Evolutionary conservation across 1,140 invertebrate species (phyloP).

Genomic region (Drosophila navojoa): DNA sequence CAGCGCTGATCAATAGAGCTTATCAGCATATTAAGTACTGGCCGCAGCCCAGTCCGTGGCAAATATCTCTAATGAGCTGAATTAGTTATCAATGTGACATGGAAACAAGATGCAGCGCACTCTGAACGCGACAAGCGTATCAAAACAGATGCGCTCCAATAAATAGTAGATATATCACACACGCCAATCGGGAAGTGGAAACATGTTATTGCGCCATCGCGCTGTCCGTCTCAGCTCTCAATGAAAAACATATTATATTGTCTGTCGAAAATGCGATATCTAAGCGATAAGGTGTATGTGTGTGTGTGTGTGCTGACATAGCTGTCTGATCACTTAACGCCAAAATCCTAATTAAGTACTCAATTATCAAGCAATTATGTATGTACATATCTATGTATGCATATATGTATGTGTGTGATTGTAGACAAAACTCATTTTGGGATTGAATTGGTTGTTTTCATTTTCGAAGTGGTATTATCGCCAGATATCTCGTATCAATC

Average conservation of each 20-base stretch:
- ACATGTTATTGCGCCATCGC: slow-evolving; percentile 5
- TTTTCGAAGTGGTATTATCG: slow-evolving; percentile 3
- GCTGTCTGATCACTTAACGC: slow-evolving; percentile 33
- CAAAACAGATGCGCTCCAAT: slow-evolving; percentile 41
- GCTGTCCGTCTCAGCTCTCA: not conserved
- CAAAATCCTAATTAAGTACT: slow-evolving; percentile 33
- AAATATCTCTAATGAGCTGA: slow-evolving; percentile 54
- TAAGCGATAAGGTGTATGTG: slow-evolving; percentile 10
- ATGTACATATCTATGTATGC: not conserved
- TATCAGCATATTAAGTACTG: slow-evolving; percentile 33
- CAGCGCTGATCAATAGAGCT: slow-evolving; percentile 47
- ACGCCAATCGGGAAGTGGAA: slow-evolving; percentile 18
- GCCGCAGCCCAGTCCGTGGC: slow-evolving; percentile 2
- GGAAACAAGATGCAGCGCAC: slow-evolving; percentile 32
- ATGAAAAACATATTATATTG: not conserved
- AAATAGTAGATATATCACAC: slow-evolving; percentile 17
- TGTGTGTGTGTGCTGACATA: slow-evolving; percentile 6
- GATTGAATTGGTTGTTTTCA: not conserved
- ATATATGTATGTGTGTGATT: not conserved
- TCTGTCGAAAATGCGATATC: not conserved
- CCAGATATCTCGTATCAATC: not conserved
- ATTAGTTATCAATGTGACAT: slow-evolving; percentile 45
- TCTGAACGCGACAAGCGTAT: slow-evolving; percentile 32
- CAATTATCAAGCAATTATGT: slow-evolving; percentile 40
- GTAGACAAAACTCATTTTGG: not conserved